These are phyloP conservation scores for Stenodera caucasica DNA, from an alignment of 2,888 invertebrate genomes.

Conservation along the genomic window DNA sequence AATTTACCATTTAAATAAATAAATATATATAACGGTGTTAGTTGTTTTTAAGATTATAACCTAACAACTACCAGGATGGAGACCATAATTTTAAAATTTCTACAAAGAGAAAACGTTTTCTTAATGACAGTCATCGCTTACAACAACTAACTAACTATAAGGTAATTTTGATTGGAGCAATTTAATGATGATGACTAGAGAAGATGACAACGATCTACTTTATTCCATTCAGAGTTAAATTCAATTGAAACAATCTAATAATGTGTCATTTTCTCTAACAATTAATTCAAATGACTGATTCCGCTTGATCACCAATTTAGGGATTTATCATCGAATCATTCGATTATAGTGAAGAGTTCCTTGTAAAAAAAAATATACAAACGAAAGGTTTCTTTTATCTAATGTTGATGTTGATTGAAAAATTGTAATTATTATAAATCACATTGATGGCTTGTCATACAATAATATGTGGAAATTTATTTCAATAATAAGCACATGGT, in stretches of 20 bases:
- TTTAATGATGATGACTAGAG: not conserved
- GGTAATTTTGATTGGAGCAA: not conserved
- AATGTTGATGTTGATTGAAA: not conserved
- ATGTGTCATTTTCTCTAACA: too few relatives aligned
- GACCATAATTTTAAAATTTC: not conserved
- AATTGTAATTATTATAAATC: not conserved
- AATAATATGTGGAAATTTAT: not conserved
- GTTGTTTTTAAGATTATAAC: conserved; percentile 4
- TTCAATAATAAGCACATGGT: not conserved
- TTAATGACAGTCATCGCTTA: not conserved
- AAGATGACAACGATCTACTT: not conserved
- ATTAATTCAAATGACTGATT: not conserved
- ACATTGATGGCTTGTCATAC: not conserved
- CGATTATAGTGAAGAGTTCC: too few relatives aligned
- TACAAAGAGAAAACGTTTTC: not conserved
- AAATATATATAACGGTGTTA: conserved; percentile 1
- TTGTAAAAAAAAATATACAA: too few relatives aligned
- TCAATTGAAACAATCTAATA: not conserved
- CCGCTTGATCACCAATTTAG: too few relatives aligned
- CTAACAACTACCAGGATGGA: conserved; percentile 2
- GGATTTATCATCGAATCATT: too few relatives aligned
- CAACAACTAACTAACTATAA: not conserved
- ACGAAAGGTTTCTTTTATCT: too few relatives aligned
- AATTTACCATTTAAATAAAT: conserved; percentile 1
- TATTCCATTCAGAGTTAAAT: not conserved